Evolutionary conservation across 2,797 vertebrate species (phyloP), one percentile per base, ranked within the genome.

Genomic region (Clarias laeviceps): DNA sequence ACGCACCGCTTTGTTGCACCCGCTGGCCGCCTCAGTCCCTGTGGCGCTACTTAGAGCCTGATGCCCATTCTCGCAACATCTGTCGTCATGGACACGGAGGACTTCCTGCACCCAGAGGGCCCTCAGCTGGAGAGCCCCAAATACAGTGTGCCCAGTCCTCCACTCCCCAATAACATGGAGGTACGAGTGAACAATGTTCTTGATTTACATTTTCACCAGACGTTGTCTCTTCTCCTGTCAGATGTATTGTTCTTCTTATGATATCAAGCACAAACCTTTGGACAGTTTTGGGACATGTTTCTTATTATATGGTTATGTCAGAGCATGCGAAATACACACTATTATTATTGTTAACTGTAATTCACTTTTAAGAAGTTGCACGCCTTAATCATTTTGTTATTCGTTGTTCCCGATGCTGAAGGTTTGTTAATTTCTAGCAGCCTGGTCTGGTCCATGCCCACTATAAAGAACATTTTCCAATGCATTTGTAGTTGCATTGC

Each of bases 61-160:
- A 90, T 90, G 90, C 87, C 86, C 88, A 77, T 82, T 88, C 89
- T 86, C 59, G 24, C 87, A 40, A 86, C 85, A 69, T 82, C 86
- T 87, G 87, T 85, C 81, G 82, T 85, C 83, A 90, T 90, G 90
- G 87, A 90, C 74, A 79, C 88, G 79, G 90, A 90, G 90, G 88
- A 89, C 90, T 90, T 74, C 82, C 81, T 89, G 88, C 88, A 86
- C 81, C 88, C 87, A 24, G 89, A 90, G 80, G 87, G 82, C 80
- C 88, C 89, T 85, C 86, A 86, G 74, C 69, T 89, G 27, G 88
- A 85, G 84, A 90, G 86, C 84, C 84, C 89, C 0, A 85, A 86
- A 80, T 90, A 88, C 78, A 88, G 61, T 74, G 82, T 29, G 37
- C 77, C 89, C 77, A 89, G 90, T 86, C 86, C 90, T 89, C 90